Base-by-base conservation (phyloP, 1,140 invertebrate genomes). In the Drosophila arawakana region DNA sequence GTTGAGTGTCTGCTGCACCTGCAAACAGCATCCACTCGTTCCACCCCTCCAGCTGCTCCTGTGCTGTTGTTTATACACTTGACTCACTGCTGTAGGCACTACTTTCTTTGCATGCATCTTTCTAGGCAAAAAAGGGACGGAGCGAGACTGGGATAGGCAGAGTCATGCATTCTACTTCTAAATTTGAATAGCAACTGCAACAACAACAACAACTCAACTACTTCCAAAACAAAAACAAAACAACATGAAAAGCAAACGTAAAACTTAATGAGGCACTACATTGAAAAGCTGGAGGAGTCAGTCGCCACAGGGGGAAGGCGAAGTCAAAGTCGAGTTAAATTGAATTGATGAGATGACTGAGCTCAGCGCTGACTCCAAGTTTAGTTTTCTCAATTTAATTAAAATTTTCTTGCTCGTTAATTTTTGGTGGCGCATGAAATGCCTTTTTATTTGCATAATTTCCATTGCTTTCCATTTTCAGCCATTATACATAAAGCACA, bases 371-470 rank as follows among this genome's bases (percentile, higher is more conserved):
- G 58, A 57, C 65, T 78, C 65, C 68, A 55, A 70, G 73, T 76
- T 80, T 72, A 57, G 57, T 81, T 79, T 86, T 86, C 73, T 68
- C 82, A 65, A 82, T 82, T 86, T 88, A 81, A 86, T 86, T 86
- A 86, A 88, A 86, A 86, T 86, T 86, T 86, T 86, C 82, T 71
- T 82, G 72, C 68, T 80, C 82, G 83, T 82, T 86, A 74, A 63
- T 61, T 65, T 84, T 77, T 54, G 15, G 69, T 73, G 49, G 82
- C 30, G 79, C 82, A 82, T 86, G 82, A 82, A 86, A 82, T 68
- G 76, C 65, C 54, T 76, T 70, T 76, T 61, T 72, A 86, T 86
- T 86, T 86, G 61, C 82, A 82, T 86, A 86, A 77, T 86, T 86
- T 71, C 60, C 81, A 79, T 59, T 65, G 60, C 67, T 75, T 71